phyloP scores from a whole-genome alignment of 2,888 invertebrate genomes.

The Polydrusus cervinus region DNA sequence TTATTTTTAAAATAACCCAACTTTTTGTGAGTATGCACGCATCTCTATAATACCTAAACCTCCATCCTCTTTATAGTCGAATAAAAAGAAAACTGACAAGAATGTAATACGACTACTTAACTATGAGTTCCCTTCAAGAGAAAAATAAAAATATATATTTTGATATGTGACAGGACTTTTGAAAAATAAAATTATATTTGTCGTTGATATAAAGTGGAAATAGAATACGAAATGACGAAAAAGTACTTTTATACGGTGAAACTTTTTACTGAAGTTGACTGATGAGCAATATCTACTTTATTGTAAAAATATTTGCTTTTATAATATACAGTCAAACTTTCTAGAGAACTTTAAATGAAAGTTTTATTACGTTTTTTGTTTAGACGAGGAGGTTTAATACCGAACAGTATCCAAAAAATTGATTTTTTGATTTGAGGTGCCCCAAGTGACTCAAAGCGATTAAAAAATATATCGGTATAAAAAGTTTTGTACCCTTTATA shows the following conservation, averaged over 20 bases:
- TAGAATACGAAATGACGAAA: slow-evolving; percentile 32
- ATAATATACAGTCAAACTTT: background rate
- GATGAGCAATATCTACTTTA: background rate
- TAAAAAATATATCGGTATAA: too few relatives aligned
- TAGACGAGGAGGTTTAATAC: too few relatives aligned
- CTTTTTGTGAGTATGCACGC: too few relatives aligned
- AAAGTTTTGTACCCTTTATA: too few relatives aligned
- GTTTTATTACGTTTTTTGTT: background rate
- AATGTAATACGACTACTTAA: slow-evolving; percentile 26
- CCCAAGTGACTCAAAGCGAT: too few relatives aligned
- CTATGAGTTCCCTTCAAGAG: slow-evolving; percentile 7
- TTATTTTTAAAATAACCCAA: too few relatives aligned
- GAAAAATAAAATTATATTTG: slow-evolving; percentile 40
- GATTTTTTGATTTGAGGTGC: too few relatives aligned
- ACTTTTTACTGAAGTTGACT: background rate
- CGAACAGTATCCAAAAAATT: too few relatives aligned
- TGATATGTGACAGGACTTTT: slow-evolving; percentile 40
- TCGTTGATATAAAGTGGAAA: slow-evolving; percentile 32
- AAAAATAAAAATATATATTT: slow-evolving; percentile 45
- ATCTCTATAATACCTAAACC: too few relatives aligned
- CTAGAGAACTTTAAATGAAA: background rate
- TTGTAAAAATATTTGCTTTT: slow-evolving; percentile 1
- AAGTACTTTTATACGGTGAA: background rate
- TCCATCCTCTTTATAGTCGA: background rate
- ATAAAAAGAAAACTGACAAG: slow-evolving; percentile 24